Base-by-base conservation (phyloP, 2,888 invertebrate species). In the Drosophila falleni region DNA sequence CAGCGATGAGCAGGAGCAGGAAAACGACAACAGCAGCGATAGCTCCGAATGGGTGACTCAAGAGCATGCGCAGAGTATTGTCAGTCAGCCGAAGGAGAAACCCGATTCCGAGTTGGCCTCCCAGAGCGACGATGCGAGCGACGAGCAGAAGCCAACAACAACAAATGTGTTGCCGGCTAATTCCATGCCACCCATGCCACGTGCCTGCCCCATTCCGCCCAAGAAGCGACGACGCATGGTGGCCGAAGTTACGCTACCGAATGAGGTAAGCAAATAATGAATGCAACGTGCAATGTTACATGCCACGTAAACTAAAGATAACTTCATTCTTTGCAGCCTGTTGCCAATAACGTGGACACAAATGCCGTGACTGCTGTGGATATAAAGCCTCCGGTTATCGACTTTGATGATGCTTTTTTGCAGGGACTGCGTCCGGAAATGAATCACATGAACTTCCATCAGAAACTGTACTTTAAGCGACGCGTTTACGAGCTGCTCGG, bases 391-490 rank as follows among this genome's bases (percentile, higher is more conserved):
- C 6, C 31, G 0, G 0, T 9, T 9, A 55, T 82, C 11, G 88
- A 91, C 31, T 90, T 81, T 15, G 91, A 91, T 77, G 87, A 87
- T 19, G 80, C 86, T n/a, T 91, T 91, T 23, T 72, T 91, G 23
- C 88, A 90, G 68, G 89, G 90, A 6, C 62, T 92, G 4, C 79
- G 90, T 9, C 91, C 91, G 51, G 91, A 92, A 74, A 91, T 92
- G 84, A 87, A 89, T 23, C 81, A 79, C 10, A 92, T 92, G 92
- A 87, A 90, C 58, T 89, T 90, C 16, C 87, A 87, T 10, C 91
- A 92, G 67, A 92, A 91, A 44, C 83, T 92, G 0, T 71, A 80
- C 11, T 92, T 92, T 55, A 92, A 92, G 56, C 85, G 89, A 0
- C 89, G 92, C 50, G 86, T 92, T 0, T 92, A 91, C 46, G 90